Conservation (phyloP, 2,113 vertebrate species). For the Rhizomys pruinosus region DNA sequence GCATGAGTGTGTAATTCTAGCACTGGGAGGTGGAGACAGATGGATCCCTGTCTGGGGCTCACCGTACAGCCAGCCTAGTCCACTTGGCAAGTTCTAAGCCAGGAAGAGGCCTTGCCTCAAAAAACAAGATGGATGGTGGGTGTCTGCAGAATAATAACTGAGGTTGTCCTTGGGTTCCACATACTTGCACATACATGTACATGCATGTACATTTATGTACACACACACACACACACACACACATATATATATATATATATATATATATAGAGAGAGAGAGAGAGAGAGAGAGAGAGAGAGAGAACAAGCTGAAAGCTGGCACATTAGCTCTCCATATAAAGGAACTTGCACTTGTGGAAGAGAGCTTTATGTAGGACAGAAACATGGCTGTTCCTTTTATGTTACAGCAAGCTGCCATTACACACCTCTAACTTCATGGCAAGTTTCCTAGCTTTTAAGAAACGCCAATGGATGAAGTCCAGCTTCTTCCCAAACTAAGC, state of each 20-base stretch:
- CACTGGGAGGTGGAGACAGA: background rate
- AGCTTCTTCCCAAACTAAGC: background rate
- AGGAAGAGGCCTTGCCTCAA: background rate
- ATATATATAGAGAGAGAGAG: too few relatives aligned
- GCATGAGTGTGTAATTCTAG: background rate
- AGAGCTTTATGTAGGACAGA: too few relatives aligned
- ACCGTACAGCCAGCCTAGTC: background rate
- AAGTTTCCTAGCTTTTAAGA: constrained; percentile 25
- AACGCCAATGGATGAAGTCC: background rate
- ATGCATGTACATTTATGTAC: too few relatives aligned
- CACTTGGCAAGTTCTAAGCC: background rate
- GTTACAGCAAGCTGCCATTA: background rate
- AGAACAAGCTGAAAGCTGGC: background rate
- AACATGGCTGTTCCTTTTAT: background rate
- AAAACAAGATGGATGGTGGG: background rate
- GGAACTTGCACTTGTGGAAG: background rate
- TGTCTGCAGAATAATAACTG: too few relatives aligned
- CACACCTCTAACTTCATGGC: background rate
- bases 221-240: too few relatives aligned
- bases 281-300: too few relatives aligned
- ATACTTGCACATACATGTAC: too few relatives aligned
- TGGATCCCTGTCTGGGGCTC: too few relatives aligned
- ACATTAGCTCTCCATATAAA: background rate
- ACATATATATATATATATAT: too few relatives aligned
- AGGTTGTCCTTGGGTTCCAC: too few relatives aligned